phyloP scores from a whole-genome alignment of 2,113 vertebrate genomes.

The Apistogramma diplotaenia region DNA sequence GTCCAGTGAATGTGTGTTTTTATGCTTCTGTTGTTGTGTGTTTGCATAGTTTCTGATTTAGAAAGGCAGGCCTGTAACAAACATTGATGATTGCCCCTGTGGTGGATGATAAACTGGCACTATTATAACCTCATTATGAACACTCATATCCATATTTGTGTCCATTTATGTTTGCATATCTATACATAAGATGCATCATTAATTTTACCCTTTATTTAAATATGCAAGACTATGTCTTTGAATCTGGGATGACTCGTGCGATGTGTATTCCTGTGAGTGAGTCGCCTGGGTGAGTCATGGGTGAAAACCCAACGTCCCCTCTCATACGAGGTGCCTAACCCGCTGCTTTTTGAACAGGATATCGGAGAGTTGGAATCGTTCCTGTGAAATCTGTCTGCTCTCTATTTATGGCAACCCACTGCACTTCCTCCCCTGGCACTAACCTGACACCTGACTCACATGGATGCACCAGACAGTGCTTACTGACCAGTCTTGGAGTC shows the following conservation, averaged over 20 bases:
- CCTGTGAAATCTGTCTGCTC: conserved; percentile 33
- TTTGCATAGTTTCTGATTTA: background rate
- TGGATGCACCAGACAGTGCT: background rate
- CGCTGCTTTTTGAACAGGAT: conserved; percentile 14
- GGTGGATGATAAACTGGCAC: background rate
- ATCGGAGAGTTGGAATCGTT: conserved; percentile 12
- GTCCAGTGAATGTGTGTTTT: background rate
- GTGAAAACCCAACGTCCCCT: conserved; percentile 31
- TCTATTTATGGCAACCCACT: conserved; percentile 1
- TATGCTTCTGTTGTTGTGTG: background rate
- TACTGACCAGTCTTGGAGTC: background rate
- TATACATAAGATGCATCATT: background rate
- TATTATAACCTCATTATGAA: background rate
- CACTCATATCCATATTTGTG: background rate
- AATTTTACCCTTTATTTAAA: background rate
- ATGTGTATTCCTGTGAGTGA: conserved; percentile 30
- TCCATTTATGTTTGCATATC: background rate
- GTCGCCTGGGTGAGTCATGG: conserved; percentile 47
- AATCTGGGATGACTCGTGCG: conserved; percentile 31
- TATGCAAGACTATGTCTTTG: background rate
- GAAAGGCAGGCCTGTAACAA: background rate
- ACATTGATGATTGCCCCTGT: background rate
- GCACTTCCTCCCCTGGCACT: conserved; percentile 29
- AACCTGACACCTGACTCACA: background rate
- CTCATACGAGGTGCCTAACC: background rate